Conservation (phyloP, 2,888 invertebrate genomes). For the Drosophila pegasa region DNA sequence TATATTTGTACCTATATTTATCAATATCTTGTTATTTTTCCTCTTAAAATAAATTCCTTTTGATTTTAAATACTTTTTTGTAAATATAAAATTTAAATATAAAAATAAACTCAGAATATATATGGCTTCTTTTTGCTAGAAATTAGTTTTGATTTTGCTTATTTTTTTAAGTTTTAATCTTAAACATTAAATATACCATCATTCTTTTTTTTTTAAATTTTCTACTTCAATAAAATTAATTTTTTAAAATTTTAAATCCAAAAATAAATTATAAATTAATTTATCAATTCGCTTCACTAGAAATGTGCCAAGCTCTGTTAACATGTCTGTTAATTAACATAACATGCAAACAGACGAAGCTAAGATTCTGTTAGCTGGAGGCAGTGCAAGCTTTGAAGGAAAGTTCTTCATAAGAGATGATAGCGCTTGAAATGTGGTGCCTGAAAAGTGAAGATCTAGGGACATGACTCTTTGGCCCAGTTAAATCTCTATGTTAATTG, state of each 20-base stretch:
- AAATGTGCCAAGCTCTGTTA: not conserved
- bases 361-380: not conserved
- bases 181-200: too few species aligned
- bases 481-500: too few species aligned
- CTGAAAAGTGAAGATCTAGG: not conserved
- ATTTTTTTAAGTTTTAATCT: too few species aligned
- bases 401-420: not conserved
- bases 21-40: too few species aligned
- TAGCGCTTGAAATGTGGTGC: not conserved
- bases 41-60: not conserved
- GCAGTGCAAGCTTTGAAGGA: slow-evolving; percentile 6
- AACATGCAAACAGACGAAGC: not conserved
- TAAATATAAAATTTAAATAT: too few species aligned
- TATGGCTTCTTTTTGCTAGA: too few species aligned
- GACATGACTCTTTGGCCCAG: too few species aligned
- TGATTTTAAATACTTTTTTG: too few species aligned
- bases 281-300: not conserved
- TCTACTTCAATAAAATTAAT: not conserved
- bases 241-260: too few species aligned
- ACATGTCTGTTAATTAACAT: slow-evolving; percentile 2
- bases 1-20: too few species aligned
- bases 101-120: too few species aligned
- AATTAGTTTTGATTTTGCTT: too few species aligned
- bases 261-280: not conserved
- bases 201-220: not conserved